Conservation (phyloP, 2,113 vertebrate species). For the Coptodon bakossiorum region DNA sequence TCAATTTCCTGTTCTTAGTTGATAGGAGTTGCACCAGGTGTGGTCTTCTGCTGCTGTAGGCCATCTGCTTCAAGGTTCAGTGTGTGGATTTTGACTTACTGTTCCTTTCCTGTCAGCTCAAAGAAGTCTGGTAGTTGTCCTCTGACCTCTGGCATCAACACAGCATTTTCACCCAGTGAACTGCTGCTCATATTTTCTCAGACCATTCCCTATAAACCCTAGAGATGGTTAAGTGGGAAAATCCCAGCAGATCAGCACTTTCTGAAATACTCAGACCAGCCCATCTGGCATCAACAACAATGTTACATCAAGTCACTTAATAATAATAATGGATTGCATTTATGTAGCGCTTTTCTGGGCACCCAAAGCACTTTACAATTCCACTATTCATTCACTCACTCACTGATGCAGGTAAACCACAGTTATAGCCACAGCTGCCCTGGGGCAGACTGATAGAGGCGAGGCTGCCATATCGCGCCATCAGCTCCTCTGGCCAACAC, state of each 20-base stretch:
- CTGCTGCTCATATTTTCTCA: background rate
- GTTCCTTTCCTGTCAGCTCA: background rate
- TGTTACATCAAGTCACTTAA: background rate
- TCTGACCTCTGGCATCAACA: background rate
- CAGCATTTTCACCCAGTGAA: background rate
- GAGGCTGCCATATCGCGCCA: no score
- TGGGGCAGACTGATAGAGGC: no score
- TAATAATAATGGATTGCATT: no score
- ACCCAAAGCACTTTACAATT: no score
- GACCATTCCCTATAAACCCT: background rate
- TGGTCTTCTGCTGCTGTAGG: background rate
- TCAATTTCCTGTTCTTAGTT: background rate
- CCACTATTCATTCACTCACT: no score
- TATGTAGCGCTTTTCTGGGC: no score
- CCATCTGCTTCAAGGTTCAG: background rate
- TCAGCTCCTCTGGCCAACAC: no score
- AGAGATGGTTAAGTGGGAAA: background rate
- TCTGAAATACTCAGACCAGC: background rate
- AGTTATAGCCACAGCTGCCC: no score
- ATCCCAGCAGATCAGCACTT: background rate
- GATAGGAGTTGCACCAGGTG: background rate
- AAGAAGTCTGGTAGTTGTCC: background rate
- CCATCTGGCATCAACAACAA: background rate
- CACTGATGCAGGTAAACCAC: no score
- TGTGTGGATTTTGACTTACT: background rate